Conservation (phyloP, 2,113 vertebrate species). For the Galemys pyrenaicus region DNA sequence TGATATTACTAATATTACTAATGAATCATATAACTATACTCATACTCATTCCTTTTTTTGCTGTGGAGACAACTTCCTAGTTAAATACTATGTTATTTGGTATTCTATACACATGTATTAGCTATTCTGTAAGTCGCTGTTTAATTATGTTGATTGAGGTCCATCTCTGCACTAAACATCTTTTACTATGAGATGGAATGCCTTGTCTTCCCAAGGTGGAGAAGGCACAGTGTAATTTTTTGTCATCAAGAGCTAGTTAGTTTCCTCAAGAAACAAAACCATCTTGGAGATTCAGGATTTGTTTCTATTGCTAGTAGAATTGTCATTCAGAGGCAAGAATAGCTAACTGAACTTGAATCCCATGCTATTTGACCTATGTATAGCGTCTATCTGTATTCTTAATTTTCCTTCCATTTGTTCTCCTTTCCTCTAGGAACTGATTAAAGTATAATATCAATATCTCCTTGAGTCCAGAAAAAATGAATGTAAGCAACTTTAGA, state of each 20-base stretch:
- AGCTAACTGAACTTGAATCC: neutral
- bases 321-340: neutral
- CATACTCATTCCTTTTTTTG: neutral
- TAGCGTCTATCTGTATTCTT: neutral
- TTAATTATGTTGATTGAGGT: neutral
- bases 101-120: neutral
- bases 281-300: neutral
- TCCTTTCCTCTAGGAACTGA: neutral
- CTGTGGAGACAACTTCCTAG: neutral
- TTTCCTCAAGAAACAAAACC: neutral
- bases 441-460: neutral
- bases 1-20: neutral
- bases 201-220: neutral
- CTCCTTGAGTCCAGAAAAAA: neutral
- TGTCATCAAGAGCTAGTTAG: neutral
- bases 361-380: neutral
- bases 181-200: neutral
- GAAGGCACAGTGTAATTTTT: neutral
- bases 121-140: neutral
- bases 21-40: neutral
- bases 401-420: neutral
- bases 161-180: neutral
- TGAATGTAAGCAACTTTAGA: neutral
- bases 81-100: neutral
- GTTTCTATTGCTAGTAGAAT: neutral